Percentiles rank a stretch among this genome's conserved stretches.
Evolutionary conservation across 2,113 vertebrate species (phyloP).

Genomic region (Nycticebus coucang): DNA sequence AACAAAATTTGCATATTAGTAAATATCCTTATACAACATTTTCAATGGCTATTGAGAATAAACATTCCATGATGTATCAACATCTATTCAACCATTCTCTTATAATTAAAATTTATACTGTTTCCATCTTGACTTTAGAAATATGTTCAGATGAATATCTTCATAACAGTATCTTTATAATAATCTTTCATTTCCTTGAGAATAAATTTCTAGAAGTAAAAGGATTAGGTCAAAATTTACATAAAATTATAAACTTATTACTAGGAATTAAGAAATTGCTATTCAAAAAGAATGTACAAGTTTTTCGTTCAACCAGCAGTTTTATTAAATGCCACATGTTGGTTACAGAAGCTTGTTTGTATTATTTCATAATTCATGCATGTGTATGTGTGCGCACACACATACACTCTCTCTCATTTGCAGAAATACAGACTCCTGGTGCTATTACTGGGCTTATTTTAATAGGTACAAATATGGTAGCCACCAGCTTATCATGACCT

Average conservation of each 20-base stretch:
- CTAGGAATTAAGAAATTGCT: conserved; percentile 14
- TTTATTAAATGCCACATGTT: not conserved
- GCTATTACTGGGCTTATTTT: not conserved
- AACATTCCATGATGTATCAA: not conserved
- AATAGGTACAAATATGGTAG: not conserved
- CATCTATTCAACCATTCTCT: not conserved
- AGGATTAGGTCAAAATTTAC: not conserved
- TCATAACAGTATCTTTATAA: not conserved
- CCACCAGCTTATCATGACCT: not conserved
- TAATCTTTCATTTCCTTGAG: not conserved
- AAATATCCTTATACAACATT: not conserved
- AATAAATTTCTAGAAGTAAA: not conserved
- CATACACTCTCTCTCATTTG: not conserved
- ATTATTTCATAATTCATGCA: not conserved
- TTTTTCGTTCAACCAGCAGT: not conserved
- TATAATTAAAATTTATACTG: not conserved
- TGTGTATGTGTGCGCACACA: not conserved
- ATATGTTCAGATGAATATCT: not conserved
- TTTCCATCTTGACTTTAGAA: not conserved
- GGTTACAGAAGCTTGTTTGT: not conserved
- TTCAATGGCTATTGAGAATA: conserved; percentile 2
- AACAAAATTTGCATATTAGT: not conserved
- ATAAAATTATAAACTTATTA: not conserved
- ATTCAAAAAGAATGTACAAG: not conserved
- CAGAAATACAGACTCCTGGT: not conserved